Base-by-base conservation (phyloP, 92 coral and sea anemone species). In the Palythoa heliodiscus region DNA sequence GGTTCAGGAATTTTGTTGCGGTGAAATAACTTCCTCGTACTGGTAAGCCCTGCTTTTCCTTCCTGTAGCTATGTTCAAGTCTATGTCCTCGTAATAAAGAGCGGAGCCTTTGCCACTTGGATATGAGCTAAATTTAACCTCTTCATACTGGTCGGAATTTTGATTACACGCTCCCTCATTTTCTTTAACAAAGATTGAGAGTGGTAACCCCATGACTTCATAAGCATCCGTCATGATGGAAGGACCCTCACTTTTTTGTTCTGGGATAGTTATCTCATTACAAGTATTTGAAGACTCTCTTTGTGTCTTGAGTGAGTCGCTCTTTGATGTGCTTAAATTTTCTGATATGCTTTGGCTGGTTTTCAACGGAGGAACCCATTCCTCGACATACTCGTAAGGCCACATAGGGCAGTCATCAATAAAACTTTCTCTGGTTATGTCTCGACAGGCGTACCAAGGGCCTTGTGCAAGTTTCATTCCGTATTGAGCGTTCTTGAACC, bases 341-440 rank as follows among this genome's bases (percentile, higher is more conserved):
- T 54, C 24, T 24, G 81, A 13, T 76, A 14, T 2, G 40, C 23
- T 20, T 14, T 54, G 29, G 67, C 19, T 54, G 23, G 4, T 53
- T 76, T 76, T 76, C 4, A 23, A 40, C 12, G 23, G 81, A 25
- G 22, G 40, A 0, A 76, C 43, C 68, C 68, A 52, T 11, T 76
- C 68, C 24, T 76, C 81, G 11, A 76, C 15, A 23, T 54, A 52
- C 81, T 76, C 81, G 43, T 76, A 76, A 24, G 81, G 63, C 81
- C 81, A 76, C 0, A 19, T 9, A 12, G 81, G 68, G 14, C 67
- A 53, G 9, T 7, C 43, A 25, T 24, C 48, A 67, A 76, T 76
- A 5, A 76, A 76, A 11, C 81, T 76, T 55, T 76, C 81, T 55
- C 81, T 54, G 47, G 81, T 76, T 76, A 76, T 76, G 23, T 76